These are phyloP conservation scores for Tachuris rubrigastra DNA, from an alignment of 2,113 vertebrate species.

Conservation along the genomic window DNA sequence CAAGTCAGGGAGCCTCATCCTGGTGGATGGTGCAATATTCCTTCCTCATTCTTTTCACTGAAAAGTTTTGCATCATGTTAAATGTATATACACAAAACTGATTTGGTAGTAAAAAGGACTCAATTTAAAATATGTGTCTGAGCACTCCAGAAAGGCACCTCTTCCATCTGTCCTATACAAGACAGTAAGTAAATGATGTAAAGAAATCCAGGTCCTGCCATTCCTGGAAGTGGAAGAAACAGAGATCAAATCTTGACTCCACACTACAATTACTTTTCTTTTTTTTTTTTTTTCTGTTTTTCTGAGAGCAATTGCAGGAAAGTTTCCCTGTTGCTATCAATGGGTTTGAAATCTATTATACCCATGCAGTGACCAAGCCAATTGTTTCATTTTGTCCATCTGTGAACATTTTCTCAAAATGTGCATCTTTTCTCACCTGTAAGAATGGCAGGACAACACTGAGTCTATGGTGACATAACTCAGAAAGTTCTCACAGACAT, in stretches of 20 bases:
- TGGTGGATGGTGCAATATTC: background rate
- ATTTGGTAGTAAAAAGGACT: background rate
- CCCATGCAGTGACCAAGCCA: background rate
- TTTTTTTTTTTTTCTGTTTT: background rate
- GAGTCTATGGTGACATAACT: background rate
- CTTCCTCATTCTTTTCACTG: background rate
- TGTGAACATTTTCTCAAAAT: background rate
- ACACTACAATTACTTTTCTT: background rate
- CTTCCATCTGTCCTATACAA: background rate
- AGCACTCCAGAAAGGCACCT: background rate
- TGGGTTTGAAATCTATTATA: background rate
- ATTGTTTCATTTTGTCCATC: background rate
- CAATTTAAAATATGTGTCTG: background rate
- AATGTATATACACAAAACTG: background rate
- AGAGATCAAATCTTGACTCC: background rate
- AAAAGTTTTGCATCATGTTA: background rate
- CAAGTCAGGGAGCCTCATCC: background rate
- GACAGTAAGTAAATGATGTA: background rate
- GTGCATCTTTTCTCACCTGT: background rate
- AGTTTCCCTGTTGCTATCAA: background rate
- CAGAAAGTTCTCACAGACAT: background rate
- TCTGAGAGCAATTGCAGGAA: background rate
- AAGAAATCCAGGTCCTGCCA: background rate
- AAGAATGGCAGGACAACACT: background rate
- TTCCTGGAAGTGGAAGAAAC: background rate